Base-by-base conservation (phyloP, 37 sponge, comb jelly and placozoan genomes). In the Cliona cf. orientalis region DNA sequence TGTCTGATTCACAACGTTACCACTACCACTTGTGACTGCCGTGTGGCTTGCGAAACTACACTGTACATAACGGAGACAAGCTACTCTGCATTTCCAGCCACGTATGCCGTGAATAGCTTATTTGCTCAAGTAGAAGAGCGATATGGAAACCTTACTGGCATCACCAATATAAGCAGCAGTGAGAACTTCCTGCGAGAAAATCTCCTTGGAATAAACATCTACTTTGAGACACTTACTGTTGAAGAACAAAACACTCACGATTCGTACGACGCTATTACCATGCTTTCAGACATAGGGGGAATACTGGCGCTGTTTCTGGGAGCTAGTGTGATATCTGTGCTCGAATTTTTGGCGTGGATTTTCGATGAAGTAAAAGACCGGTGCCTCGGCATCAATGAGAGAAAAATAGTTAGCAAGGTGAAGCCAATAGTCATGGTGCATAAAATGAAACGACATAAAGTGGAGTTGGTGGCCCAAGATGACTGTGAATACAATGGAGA, bases 271-370 rank as follows among this genome's bases (percentile, higher is more conserved):
- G 45, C 33, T 44, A 39, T 65, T 58, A 66, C 64, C 36, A 58
- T 86, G 17, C 69, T 80, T 35, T 71, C 80, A 23, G 87, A 86
- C 49, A 49, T 86, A 57, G 87, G 87, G 4, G 80, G 87, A 7
- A 72, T 73, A 28, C 41, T 86, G 73, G 80, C 80, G 6, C 53
- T 86, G 71, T 86, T 86, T 49, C 61, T 79, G 19, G 87, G 87
- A 46, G 87, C 75, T 14, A 86, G 79, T 70, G 87, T 86, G 25
- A 74, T 80, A 14, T 79, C 87, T 23, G 36, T 86, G 1, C 3
- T 80, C 31, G 81, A 80, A 41, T 64, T 69, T 68, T 41, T 4
- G 22, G 23, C 34, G 5, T 58, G 69, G 57, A 33, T 80, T 21
- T 0, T 80, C 28, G 80, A 71, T 35, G 80, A 61, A 61, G 17